phyloP scores from a whole-genome alignment of 2,888 invertebrate species.

The Corbicula japonica region DNA sequence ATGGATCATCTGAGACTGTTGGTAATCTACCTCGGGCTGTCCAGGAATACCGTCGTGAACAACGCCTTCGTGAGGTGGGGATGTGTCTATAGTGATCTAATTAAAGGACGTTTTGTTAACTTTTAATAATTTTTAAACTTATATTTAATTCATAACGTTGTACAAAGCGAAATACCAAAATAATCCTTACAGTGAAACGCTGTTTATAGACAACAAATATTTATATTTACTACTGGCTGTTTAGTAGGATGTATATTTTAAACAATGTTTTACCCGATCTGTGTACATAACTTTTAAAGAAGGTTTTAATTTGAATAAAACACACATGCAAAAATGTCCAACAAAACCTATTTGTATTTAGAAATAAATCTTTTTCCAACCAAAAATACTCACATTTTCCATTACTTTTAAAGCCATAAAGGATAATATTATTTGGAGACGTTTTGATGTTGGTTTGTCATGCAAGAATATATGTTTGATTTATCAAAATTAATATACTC shows the following conservation, averaged over 20 bases:
- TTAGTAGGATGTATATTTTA: neutral
- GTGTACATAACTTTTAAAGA: neutral
- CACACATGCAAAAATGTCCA: too few species aligned
- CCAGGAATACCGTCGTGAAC: slow-evolving; percentile 73
- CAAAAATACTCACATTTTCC: too few species aligned
- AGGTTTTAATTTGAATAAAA: neutral
- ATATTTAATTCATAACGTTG: neutral
- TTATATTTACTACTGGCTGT: neutral
- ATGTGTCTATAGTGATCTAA: slow-evolving; percentile 77
- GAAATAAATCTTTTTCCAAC: too few species aligned
- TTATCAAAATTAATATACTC: neutral
- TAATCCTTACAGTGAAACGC: too few species aligned
- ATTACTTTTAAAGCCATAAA: too few species aligned
- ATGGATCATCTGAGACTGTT: slow-evolving; percentile 54
- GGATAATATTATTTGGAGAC: too few species aligned
- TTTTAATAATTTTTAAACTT: neutral
- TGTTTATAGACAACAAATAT: too few species aligned
- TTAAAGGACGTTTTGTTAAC: neutral
- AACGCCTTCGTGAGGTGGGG: slow-evolving; percentile 73
- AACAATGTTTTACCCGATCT: neutral
- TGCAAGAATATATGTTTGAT: neutral
- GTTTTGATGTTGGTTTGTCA: too few species aligned
- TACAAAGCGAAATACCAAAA: too few species aligned
- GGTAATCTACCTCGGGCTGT: slow-evolving; percentile 73
- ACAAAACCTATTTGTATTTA: too few species aligned